These are phyloP conservation scores for Pogonomyrmex californicus DNA, from an alignment of 1,140 invertebrate species.

Conservation along the genomic window DNA sequence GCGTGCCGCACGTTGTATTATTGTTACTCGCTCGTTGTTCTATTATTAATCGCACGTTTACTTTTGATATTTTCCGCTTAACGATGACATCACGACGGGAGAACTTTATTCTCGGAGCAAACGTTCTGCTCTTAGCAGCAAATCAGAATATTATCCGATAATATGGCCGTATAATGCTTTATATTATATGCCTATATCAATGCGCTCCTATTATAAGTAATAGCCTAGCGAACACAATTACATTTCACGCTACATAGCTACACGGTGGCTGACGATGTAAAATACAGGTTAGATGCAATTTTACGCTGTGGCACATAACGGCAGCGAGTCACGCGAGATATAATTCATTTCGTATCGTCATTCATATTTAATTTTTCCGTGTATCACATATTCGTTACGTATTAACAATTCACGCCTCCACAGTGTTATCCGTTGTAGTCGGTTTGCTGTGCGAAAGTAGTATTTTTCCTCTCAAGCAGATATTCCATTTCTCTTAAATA, in stretches of 20 bases:
- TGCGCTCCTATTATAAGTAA: constrained; percentile 54
- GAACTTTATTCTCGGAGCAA: constrained; percentile 32
- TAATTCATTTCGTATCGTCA: constrained; percentile 54
- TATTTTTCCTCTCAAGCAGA: not conserved
- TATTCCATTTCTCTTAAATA: constrained; percentile 32
- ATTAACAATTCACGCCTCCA: constrained; percentile 24
- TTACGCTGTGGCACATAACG: constrained; percentile 49
- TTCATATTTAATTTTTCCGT: constrained; percentile 53
- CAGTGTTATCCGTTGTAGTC: constrained; percentile 3
- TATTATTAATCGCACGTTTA: constrained; percentile 43
- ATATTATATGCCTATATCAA: constrained; percentile 46
- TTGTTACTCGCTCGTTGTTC: constrained; percentile 11
- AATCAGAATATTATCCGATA: constrained; percentile 58
- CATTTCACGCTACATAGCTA: constrained; percentile 49
- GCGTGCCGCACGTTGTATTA: not conserved
- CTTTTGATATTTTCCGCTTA: constrained; percentile 26
- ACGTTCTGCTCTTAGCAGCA: constrained; percentile 9
- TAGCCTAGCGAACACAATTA: constrained; percentile 55
- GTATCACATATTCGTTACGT: constrained; percentile 27
- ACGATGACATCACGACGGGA: constrained; percentile 41
- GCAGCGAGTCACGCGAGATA: constrained; percentile 49
- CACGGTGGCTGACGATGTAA: constrained; percentile 47
- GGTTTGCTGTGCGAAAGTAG: not conserved
- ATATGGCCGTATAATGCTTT: constrained; percentile 16
- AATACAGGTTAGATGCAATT: constrained; percentile 60